Evolutionary conservation across 2,797 vertebrate species (phyloP).

Genomic region (Pantherophis vulpinus): DNA sequence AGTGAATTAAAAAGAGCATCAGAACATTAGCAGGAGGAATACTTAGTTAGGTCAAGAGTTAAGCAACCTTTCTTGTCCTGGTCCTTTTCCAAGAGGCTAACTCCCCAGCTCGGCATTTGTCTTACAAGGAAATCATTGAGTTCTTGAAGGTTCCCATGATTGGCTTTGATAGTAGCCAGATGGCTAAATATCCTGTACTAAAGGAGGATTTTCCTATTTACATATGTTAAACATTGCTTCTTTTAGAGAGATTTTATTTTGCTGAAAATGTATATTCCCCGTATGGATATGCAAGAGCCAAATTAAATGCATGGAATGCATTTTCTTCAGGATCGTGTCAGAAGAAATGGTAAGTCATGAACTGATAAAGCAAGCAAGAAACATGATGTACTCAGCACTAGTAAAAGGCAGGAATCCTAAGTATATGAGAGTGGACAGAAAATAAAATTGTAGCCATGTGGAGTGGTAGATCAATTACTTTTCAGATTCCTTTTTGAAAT

Average conservation of each 20-base stretch:
- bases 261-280: not conserved
- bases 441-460: not conserved
- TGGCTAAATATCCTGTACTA: not conserved
- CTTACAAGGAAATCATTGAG: not conserved
- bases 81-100: not conserved
- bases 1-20: not conserved
- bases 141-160: not conserved
- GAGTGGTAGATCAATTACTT: not conserved
- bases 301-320: constrained; percentile 13
- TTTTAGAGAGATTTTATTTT: not conserved
- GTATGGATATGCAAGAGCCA: not conserved
- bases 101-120: not conserved
- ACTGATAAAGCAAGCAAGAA: not conserved
- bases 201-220: not conserved
- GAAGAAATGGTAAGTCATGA: constrained; percentile 14
- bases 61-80: not conserved
- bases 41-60: too few relatives aligned
- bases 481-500: not conserved
- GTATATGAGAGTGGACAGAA: not conserved
- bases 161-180: not conserved
- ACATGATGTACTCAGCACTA: not conserved
- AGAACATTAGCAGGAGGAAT: not conserved
- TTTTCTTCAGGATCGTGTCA: constrained; percentile 10
- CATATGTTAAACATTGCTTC: constrained; percentile 7
- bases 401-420: not conserved